Evolutionary conservation across 2,797 vertebrate species (phyloP), one percentile per base, ranked within the genome.

Genomic region (Muscicapa striata): DNA sequence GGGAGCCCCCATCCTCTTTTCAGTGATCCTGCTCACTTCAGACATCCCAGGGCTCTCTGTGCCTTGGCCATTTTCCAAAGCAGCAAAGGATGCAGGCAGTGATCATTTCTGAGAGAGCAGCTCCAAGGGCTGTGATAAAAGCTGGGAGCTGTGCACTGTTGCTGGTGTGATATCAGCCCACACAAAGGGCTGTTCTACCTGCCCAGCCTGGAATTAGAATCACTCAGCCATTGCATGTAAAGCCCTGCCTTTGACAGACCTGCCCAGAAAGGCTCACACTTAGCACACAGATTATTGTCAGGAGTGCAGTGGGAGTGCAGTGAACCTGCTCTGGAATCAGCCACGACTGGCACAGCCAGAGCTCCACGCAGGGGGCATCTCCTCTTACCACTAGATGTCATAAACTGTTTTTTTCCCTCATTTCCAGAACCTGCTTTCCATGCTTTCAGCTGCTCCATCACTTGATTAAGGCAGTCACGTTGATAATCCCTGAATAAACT

Each of bases 351-450:
- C 62, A 67, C 62, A 38, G 54, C 45, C 70, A 22, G 1, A 36
- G 70, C 46, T 59, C n/a, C 54, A 5, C 2, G 1, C 23, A 7
- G 15, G 7, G 32, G 14, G 2, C 48, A 17, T 26, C 78, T 61
- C 16, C 75, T 76, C 48, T 55, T 26, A 36, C 95, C 94, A 69
- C 95, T 90, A 95, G 96, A 77, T 96, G 96, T 94, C 96, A 95
- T 1, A 72, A 89, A 90, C 6, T 18, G 24, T 0, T 14, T 61
- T 51, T 73, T 27, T 24, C 15, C 9, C 21, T 62, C 64, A 4
- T 38, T 85, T 78, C 75, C 63, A 63, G 41, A 78, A 51, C 70
- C 34, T 61, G 54, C 43, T 80, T 67, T 52, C 82, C 1, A 15
- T 40, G 43, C 7, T 76, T 46, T 54, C 73, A 85, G 73, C 11